These are phyloP conservation scores for Anthopleura xanthogrammica DNA, from an alignment of 92 coral and sea anemone species.

Conservation along the genomic window DNA sequence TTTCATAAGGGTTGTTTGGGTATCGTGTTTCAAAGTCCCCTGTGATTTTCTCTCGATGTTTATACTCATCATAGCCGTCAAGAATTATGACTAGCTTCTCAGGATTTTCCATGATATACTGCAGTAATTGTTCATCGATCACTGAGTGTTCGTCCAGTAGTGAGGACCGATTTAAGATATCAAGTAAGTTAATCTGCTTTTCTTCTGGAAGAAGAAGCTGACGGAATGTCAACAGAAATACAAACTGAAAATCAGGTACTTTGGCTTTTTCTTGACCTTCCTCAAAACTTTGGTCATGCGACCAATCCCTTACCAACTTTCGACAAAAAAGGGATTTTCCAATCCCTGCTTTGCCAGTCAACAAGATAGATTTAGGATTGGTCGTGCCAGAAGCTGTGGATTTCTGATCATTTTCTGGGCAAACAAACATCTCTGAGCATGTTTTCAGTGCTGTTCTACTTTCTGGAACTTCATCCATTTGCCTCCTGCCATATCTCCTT, in stretches of 20 bases:
- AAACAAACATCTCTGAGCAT: slow-evolving; percentile 8
- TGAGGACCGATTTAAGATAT: slow-evolving; percentile 11
- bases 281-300: too few species aligned
- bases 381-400: background rate
- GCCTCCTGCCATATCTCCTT: background rate
- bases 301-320: background rate
- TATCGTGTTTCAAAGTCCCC: slow-evolving; percentile 10
- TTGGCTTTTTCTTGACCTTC: too few species aligned
- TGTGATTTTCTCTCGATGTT: background rate
- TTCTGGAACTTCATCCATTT: background rate
- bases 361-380: slow-evolving; percentile 1
- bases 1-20: slow-evolving; percentile 5
- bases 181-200: background rate
- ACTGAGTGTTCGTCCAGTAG: background rate
- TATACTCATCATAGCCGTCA: slow-evolving; percentile 53
- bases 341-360: slow-evolving; percentile 28
- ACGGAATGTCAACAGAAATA: slow-evolving; percentile 33
- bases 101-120: background rate
- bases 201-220: slow-evolving; percentile 10
- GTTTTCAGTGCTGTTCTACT: background rate
- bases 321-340: slow-evolving; percentile 9
- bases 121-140: slow-evolving; percentile 23
- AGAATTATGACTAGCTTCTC: slow-evolving; percentile 36
- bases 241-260: slow-evolving; percentile 22
- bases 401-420: too few species aligned